Conservation (phyloP, 2,797 vertebrate genomes). For the Acipenser oxyrinchus region DNA sequence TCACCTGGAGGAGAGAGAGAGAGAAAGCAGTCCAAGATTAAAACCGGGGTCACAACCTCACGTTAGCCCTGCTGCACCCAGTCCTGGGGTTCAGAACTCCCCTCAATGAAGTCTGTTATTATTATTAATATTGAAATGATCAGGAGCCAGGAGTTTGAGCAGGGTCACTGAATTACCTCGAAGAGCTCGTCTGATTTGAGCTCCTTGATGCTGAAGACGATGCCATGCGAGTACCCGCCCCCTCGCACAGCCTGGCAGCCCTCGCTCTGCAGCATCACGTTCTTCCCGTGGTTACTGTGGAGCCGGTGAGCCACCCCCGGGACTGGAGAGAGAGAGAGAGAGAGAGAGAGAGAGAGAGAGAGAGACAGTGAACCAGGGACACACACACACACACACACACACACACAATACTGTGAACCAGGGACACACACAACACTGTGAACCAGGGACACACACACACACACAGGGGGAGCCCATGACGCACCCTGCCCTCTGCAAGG, state of each 20-base stretch:
- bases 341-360: not conserved
- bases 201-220: conserved; percentile 82
- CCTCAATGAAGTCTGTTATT: no score
- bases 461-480: no score
- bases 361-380: not conserved
- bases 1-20: conserved; percentile 54
- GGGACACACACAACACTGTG: no score
- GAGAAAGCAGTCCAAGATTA: not conserved
- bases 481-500: no score
- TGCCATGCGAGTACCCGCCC: conserved; percentile 74
- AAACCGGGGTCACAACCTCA: no score
- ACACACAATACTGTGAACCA: not conserved
- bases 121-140: no score
- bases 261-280: conserved; percentile 75
- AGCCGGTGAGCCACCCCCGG: conserved; percentile 80
- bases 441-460: no score
- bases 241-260: conserved; percentile 73
- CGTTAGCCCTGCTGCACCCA: no score
- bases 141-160: no score
- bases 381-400: not conserved
- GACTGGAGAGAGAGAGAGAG: conserved; percentile 42
- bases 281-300: conserved; percentile 79
- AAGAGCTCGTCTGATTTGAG: conserved; percentile 77
- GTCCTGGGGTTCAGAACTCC: no score
- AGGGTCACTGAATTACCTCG: conserved; percentile 53